Conservation (phyloP, 2,797 vertebrate species). For the Atherinosoma microstoma region DNA sequence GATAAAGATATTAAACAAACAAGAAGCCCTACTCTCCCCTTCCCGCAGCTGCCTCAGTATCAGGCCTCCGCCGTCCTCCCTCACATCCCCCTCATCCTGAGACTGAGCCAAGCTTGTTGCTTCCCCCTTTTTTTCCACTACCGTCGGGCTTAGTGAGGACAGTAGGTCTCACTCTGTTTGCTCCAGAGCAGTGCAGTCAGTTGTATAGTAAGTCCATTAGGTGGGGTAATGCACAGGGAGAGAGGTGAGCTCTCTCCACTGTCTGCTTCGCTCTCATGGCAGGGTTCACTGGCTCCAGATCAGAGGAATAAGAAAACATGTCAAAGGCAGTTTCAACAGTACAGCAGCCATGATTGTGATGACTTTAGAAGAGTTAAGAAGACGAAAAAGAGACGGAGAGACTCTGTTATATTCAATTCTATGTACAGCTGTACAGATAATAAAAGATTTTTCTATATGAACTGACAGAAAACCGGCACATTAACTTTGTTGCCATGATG, state of each 20-base stretch:
- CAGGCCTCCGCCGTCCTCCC: conserved; percentile 47
- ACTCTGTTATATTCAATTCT: conserved; percentile 10
- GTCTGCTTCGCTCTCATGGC: conserved; percentile 43
- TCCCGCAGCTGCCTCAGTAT: conserved; percentile 48
- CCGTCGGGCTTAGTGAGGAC: conserved; percentile 18
- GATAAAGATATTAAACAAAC: conserved; percentile 90
- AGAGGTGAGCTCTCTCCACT: conserved; percentile 8
- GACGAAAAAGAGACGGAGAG: conserved; percentile 9
- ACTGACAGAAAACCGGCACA: neutral
- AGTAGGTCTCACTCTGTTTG: conserved; percentile 28
- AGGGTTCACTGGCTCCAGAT: conserved; percentile 84
- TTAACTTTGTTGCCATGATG: neutral
- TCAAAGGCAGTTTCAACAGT: conserved; percentile 85
- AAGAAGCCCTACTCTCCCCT: conserved; percentile 60
- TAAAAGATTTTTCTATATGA: neutral
- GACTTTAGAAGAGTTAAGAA: conserved; percentile 1
- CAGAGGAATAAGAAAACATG: conserved; percentile 84
- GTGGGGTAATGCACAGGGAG: conserved; percentile 15
- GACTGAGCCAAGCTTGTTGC: conserved; percentile 49
- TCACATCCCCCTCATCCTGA: conserved; percentile 53
- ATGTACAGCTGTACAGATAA: conserved; percentile 13
- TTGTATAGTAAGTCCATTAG: conserved; percentile 19
- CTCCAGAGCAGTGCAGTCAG: conserved; percentile 23
- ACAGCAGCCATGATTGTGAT: conserved; percentile 72
- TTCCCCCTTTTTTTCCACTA: conserved; percentile 22